A percentile compares a stretch with the other conserved stretches of the same genome.
phyloP scores from a whole-genome alignment of 53 echinoderm and acorn worm species.

The Paelopatides confundens region DNA sequence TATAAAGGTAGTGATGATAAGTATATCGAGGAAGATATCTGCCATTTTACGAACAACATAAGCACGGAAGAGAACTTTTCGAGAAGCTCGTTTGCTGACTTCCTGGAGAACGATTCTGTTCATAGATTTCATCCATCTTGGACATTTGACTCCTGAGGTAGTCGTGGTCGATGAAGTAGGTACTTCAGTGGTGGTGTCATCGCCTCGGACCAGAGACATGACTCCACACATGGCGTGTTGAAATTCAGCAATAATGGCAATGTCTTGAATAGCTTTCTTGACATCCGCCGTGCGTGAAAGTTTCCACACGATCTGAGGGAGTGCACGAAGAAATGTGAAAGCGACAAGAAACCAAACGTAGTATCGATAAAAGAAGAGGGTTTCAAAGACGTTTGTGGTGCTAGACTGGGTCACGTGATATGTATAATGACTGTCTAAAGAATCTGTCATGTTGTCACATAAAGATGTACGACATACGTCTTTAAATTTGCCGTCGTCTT shows the following conservation, averaged over 20 bases:
- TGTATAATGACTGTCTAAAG: background rate
- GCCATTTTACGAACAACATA: background rate
- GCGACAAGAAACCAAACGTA: constrained; percentile 9
- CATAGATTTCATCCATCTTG: background rate
- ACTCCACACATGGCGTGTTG: constrained; percentile 17
- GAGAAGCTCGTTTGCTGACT: background rate
- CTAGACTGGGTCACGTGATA: background rate
- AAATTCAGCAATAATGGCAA: constrained; percentile 1
- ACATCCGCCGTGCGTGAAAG: background rate
- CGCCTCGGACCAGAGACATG: background rate
- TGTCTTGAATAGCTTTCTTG: background rate
- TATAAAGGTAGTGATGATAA: background rate
- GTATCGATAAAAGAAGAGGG: constrained; percentile 30
- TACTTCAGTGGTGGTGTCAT: background rate
- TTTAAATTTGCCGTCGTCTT: background rate
- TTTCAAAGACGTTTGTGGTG: background rate
- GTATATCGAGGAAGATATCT: background rate
- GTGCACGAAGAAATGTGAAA: background rate
- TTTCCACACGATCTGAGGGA: constrained; percentile 9
- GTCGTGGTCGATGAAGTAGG: background rate
- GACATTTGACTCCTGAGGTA: background rate
- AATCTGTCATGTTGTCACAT: background rate
- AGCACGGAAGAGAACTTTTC: background rate
- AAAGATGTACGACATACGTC: background rate
- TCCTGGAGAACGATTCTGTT: background rate